Evolutionary conservation across 2,113 vertebrate species (phyloP), one percentile per base, ranked within the genome.

Genomic region (Eira barbara): DNA sequence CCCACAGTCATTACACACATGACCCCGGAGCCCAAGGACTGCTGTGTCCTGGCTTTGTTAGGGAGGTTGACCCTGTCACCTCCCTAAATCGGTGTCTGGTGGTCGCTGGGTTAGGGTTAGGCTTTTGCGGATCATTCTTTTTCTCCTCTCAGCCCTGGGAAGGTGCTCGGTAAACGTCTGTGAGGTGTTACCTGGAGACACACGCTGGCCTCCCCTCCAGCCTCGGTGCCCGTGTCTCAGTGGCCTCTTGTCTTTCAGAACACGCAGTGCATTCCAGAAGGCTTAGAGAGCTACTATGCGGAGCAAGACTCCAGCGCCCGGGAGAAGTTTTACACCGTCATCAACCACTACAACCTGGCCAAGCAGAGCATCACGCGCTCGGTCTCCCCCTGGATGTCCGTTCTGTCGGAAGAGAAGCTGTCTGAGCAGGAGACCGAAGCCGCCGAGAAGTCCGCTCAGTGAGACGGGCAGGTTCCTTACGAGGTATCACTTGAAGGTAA

Each of bases 321-420:
- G 81, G 99, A 99, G 94, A 99, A 99, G 39, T 99, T 99, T 97
- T 99, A 99, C 97, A 99, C 99, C 0, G 99, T 99, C 98, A 99
- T 99, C 98, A 99, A 99, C 99, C 99, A 99, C 99, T 99, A 99
- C 99, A 99, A 99, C 96, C 99, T 99, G 97, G 99, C 99, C 98
- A 99, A 99, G 98, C 99, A 99, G 99, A 99, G 99, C 98, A 99
- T 99, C 99, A 99, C 99, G 0, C 99, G 99, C 97, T 99, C 99
- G 0, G 99, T 99, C 76, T 99, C 99, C 0, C 99, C 99, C 0
- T 99, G 99, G 99, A 99, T 99, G 99, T 99, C 99, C 1, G 99
- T 99, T 85, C 99, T 99, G 98, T 99, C 99, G 0, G 99, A 99
- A 96, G 99, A 99, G 98, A 99, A 99, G 98, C 98, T 99, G 76